Evolutionary conservation across 1,140 invertebrate genomes (phyloP), one percentile per base, ranked within the genome.

Genomic region (Achroia grisella): DNA sequence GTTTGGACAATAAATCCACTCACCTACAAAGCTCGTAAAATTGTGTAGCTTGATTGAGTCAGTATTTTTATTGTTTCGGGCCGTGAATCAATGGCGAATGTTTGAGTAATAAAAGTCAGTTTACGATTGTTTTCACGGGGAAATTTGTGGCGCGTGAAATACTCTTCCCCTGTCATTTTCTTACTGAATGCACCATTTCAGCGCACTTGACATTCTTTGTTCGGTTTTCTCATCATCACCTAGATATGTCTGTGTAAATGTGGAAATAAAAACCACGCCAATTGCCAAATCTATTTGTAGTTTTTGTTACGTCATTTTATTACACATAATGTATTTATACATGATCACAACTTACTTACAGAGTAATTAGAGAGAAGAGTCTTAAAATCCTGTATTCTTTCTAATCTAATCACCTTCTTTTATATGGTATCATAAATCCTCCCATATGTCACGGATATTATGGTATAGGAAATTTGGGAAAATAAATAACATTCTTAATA

Each of bases 31-130:
- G 54, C 58, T 66, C 70, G 67, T 81, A 84, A 84, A 84, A 70
- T 71, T 69, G 51, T 62, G 71, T 62, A 68, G 70, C 71, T 81
- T 80, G 77, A 84, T 81, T 81, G 75, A 81, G 77, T 77, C 71
- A 78, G 80, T 79, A 80, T 78, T 84, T 84, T 84, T 84, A 84
- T 81, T 84, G 72, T 81, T 79, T 70, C 49, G 62, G 66, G 49
- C 64, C 66, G 71, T 72, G 77, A 84, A 84, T 81, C 80, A 81
- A 80, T 81, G 77, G 80, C 48, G 69, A 80, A 84, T 81, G 80
- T 80, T 84, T 65, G 56, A 74, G 77, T 74, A 75, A 75, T 84
- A 84, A 84, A 70, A 76, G 72, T 41, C 61, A 55, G 71, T 81
- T 84, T 84, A 84, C 71, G 76, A 80, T 78, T 80, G 74, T 77